Percentiles rank a stretch among this genome's conserved stretches.
phyloP scores from a whole-genome alignment of 2,113 vertebrate genomes.

The Carassius auratus region DNA sequence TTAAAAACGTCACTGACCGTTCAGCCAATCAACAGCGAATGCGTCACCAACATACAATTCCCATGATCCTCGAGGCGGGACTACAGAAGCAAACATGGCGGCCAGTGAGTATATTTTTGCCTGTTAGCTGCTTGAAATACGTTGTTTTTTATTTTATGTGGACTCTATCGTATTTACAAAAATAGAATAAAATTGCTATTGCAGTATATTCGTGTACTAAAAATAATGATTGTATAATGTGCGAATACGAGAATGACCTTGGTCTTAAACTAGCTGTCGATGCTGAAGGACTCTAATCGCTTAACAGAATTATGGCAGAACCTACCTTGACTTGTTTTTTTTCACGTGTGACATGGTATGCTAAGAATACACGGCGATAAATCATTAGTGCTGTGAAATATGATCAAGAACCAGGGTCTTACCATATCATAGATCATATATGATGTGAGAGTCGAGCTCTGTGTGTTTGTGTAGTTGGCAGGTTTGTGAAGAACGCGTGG shows the following conservation, averaged over 20 bases:
- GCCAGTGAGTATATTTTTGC: conserved; percentile 46
- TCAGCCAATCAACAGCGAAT: neutral
- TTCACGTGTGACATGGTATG: neutral
- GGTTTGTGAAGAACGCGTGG: conserved; percentile 83
- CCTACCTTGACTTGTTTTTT: neutral
- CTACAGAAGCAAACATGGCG: conserved; percentile 73
- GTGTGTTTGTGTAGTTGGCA: conserved; percentile 66
- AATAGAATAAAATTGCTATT: neutral
- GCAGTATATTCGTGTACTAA: neutral
- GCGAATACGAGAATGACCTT: conserved; percentile 47
- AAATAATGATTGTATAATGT: neutral
- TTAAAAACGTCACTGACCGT: neutral
- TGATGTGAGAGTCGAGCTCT: too few species aligned
- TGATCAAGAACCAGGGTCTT: neutral
- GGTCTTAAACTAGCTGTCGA: neutral
- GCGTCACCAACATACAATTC: conserved; percentile 61
- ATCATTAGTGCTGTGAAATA: too few species aligned
- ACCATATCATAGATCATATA: neutral
- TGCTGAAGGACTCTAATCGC: neutral
- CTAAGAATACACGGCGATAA: neutral
- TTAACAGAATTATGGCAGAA: too few species aligned
- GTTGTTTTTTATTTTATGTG: neutral
- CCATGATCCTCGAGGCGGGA: conserved; percentile 54
- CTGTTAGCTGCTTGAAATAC: neutral
- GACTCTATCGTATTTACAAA: neutral